Base-by-base conservation (phyloP, 2,797 vertebrate species). In the Mustela erminea region DNA sequence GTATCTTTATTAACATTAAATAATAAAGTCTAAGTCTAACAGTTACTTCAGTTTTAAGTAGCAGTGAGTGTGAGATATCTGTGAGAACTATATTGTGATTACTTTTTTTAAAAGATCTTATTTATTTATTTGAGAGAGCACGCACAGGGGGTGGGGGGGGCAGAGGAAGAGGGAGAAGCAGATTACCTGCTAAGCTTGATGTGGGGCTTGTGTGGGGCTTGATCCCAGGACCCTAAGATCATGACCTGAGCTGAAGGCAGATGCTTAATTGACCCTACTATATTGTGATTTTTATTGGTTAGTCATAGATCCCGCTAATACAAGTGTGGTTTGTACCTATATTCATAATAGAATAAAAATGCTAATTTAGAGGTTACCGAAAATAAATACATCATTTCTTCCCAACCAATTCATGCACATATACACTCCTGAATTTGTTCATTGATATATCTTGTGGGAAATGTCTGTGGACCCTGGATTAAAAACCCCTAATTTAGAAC, bases 321-420 rank as follows among this genome's bases (percentile, higher is more conserved):
- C 49, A 66, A n/a, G 20, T 86, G 25, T 92, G 46, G 20, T 74
- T 89, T 86, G 35, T 93, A 32, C 58, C 25, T 49, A n/a, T 85
- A 94, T 60, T 93, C 58, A 92, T 80, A 90, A 74, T 75, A 86
- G 11, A 92, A 56, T 78, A 58, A 52, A 87, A 78, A 93, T 80
- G 5, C 43, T 81, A 85, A 80, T 29, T 93, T 90, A 93, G 29
- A 95, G 62, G 9, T 87, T 78, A 90, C 5, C 90, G 27, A 84
- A 90, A 80, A 87, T 84, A 83, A 96, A 84, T 83, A 64, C 10
- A 18, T 93, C 91, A 87, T 95, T 95, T 83, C 68, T 87, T 90
- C 38, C 18, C 27, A 90, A 32, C 35, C 85, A 58, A 41, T 84
- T 82, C 23, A 80, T 94, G 23, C 27, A 82, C 15, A 21, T 38